phyloP scores from a whole-genome alignment of 2,113 vertebrate species.

The Sula dactylatra region DNA sequence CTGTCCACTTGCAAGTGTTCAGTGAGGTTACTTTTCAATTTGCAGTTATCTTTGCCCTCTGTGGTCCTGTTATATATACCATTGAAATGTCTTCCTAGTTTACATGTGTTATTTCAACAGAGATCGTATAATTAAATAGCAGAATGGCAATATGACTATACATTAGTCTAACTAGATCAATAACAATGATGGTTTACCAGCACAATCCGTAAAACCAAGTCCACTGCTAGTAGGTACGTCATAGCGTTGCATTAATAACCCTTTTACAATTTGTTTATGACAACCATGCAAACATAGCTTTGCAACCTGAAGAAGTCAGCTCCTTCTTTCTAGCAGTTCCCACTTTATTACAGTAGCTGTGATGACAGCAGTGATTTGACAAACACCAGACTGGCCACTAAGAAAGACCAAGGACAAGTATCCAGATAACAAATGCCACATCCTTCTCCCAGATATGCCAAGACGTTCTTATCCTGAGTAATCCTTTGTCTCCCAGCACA shows the following conservation, averaged over 20 bases:
- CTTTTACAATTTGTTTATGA: not conserved
- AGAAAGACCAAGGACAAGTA: not conserved
- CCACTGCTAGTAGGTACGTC: not conserved
- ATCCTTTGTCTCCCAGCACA: not conserved
- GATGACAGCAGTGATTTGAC: not conserved
- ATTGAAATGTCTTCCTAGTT: not conserved
- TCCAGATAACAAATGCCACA: rapidly evolving
- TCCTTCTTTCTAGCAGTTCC: not conserved
- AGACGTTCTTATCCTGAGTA: not conserved
- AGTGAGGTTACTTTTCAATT: not conserved
- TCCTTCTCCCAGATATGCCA: not conserved
- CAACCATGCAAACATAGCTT: not conserved
- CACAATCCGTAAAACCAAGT: not conserved
- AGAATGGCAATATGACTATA: not conserved
- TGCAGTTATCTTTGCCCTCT: not conserved
- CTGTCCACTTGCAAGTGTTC: not conserved
- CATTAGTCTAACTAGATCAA: not conserved
- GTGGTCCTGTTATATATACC: not conserved
- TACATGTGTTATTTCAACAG: not conserved
- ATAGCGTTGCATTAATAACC: rapidly evolving
- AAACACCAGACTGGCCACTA: not conserved
- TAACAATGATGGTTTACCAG: not conserved
- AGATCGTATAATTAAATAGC: not conserved
- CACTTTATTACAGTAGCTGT: not conserved
- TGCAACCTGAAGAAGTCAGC: not conserved